Percentiles rank a stretch among this genome's conserved stretches.
Evolutionary conservation across 2,113 vertebrate genomes (phyloP).

Genomic region (Falco punctatus): DNA sequence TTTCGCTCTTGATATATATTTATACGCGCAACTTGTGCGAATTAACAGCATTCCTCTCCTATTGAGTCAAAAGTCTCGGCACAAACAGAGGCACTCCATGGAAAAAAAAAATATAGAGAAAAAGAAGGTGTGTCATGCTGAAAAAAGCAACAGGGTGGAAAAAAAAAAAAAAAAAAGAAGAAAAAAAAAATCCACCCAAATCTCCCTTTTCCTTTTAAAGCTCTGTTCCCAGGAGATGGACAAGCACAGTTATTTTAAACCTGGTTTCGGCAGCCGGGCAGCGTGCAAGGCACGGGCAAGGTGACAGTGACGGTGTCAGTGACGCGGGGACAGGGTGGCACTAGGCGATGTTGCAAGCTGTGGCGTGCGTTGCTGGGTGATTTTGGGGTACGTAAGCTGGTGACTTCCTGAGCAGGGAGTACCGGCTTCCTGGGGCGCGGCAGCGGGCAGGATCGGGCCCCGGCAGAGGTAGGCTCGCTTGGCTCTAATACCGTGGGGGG

Average conservation of each 20-base stretch:
- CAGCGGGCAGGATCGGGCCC: neutral
- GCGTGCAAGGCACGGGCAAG: neutral
- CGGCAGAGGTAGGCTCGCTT: conserved; percentile 3
- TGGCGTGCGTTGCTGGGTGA: neutral
- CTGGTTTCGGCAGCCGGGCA: neutral
- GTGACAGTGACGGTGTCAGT: neutral
- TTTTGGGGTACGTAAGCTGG: neutral
- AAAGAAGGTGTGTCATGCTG: neutral
- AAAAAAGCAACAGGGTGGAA: neutral
- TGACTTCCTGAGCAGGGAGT: conserved; percentile 8
- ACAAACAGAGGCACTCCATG: conserved; percentile 6
- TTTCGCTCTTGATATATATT: conserved; percentile 22
- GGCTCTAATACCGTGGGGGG: accelerated
- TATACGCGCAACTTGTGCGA: neutral
- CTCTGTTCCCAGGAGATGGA: neutral
- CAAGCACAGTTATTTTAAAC: neutral
- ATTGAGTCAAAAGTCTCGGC: conserved; percentile 65
- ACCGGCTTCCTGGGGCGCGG: neutral
- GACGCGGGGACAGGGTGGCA: neutral
- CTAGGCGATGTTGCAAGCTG: neutral
- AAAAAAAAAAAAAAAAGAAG: neutral
- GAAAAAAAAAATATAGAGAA: neutral
- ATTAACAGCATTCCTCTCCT: conserved; percentile 68
- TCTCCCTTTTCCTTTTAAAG: conserved; percentile 51
- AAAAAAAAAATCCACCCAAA: neutral